These are phyloP conservation scores for Temnopleurus reevesii DNA, from an alignment of 53 echinoderm and acorn worm species.

Conservation along the genomic window DNA sequence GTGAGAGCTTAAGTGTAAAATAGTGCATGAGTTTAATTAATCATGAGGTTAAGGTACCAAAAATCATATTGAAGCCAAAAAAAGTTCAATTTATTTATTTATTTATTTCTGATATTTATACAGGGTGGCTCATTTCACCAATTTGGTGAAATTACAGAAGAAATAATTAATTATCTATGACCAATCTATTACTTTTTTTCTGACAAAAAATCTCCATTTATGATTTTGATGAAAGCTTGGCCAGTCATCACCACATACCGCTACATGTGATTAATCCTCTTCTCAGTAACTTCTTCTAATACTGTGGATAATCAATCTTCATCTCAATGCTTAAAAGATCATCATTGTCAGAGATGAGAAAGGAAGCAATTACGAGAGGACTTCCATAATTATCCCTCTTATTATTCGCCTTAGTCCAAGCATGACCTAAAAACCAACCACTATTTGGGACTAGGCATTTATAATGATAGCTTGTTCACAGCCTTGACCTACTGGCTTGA, in stretches of 20 bases:
- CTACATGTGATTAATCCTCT: neutral
- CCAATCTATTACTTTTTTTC: too few relatives aligned
- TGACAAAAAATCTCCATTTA: neutral
- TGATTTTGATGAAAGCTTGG: neutral
- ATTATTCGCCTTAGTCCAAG: neutral
- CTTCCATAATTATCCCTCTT: neutral
- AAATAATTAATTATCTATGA: too few relatives aligned
- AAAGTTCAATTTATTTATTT: too few relatives aligned
- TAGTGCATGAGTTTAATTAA: too few relatives aligned
- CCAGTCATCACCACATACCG: neutral
- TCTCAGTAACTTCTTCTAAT: neutral
- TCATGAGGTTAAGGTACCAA: too few relatives aligned
- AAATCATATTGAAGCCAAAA: too few relatives aligned
- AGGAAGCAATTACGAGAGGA: neutral
- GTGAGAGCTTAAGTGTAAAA: neutral
- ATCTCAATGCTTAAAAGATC: neutral
- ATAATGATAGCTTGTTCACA: neutral
- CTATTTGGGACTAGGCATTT: neutral
- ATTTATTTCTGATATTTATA: too few relatives aligned
- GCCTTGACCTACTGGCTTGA: neutral
- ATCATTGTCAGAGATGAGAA: neutral
- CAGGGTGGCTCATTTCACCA: too few relatives aligned
- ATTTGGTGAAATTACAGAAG: too few relatives aligned
- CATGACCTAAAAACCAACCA: neutral
- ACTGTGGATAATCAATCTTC: constrained; percentile 1